These are phyloP conservation scores for Tillus elongatus DNA, from an alignment of 2,888 invertebrate genomes.

Conservation along the genomic window DNA sequence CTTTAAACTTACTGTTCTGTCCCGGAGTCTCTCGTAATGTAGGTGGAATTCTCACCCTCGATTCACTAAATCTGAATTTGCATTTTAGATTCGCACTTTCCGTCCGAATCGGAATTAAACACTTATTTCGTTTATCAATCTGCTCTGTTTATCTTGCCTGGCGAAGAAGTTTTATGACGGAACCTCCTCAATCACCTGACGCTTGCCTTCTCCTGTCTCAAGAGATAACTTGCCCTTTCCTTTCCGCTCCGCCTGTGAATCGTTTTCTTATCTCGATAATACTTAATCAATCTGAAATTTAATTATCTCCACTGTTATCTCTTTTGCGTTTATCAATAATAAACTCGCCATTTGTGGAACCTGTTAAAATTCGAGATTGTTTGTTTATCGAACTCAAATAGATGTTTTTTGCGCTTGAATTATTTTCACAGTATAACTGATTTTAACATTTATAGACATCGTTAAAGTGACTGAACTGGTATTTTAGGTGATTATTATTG, in stretches of 20 bases:
- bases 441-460: no score
- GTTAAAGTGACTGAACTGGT: no score
- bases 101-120: slow-evolving; percentile 39
- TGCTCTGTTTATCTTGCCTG: slow-evolving; percentile 11
- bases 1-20: slow-evolving; percentile 38
- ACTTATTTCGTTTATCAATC: slow-evolving; percentile 38
- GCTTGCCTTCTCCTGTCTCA: slow-evolving; percentile 22
- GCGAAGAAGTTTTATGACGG: slow-evolving; percentile 29
- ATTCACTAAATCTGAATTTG: slow-evolving; percentile 39
- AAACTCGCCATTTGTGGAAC: no score
- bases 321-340: no score
- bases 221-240: no score
- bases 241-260: background rate
- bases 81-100: slow-evolving; percentile 40
- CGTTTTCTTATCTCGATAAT: background rate
- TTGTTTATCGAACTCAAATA: no score
- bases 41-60: slow-evolving; percentile 20
- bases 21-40: no score
- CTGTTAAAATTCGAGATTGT: no score
- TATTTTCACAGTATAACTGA: no score
- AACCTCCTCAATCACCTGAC: slow-evolving; percentile 34
- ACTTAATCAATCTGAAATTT: slow-evolving; percentile 1
- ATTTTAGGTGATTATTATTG: no score
- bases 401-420: no score
- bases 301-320: no score